Base-by-base conservation (phyloP, 2,113 vertebrate species). In the Neotoma lepida region DNA sequence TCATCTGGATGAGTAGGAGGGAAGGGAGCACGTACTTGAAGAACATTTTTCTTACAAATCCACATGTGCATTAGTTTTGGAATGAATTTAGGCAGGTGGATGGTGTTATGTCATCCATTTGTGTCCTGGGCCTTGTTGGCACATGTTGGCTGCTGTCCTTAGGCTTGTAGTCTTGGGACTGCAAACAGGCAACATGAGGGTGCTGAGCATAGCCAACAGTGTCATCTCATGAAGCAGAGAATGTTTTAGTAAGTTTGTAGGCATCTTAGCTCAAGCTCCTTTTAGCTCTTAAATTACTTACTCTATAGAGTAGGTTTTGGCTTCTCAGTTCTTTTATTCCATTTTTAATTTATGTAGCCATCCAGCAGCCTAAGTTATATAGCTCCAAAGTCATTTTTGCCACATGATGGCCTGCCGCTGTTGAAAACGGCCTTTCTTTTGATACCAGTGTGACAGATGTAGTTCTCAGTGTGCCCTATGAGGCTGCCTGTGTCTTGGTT, bases 271-370 rank as follows among this genome's bases (percentile, higher is more conserved):
- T 66, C 35, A 61, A 7, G 6, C 24, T 30, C 26, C 17, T 35
- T 58, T 87, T 76, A 41, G 30, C 49, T 96, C 76, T 90, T 77
- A 74, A 73, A 44, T 96, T 70, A 33, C n/a, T n/a, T n/a, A n/a
- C n/a, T n/a, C n/a, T n/a, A n/a, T 88, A 44, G 90, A 18, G 28
- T 58, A 63, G 51, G 33, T 74, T 77, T 94, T 91, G 12, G 63
- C 24, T 86, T 73, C 15, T 4, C 80, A 13, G 15, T 54, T 68
- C 22, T 13, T 26, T 68, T 61, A n/a, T 73, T 71, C 17, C 33
- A 9, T 74, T 88, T 61, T 44, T 49, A 26, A 61, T 82, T 54
- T 80, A 56, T 4, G 33, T 54, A 22, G 18, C 9, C 17, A 35
- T 4, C 8, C 4, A 56, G 77, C 49, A 80, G 46, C 33, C 33